Evolutionary conservation across 2,113 vertebrate genomes (phyloP).

Genomic region (Oplegnathus fasciatus): DNA sequence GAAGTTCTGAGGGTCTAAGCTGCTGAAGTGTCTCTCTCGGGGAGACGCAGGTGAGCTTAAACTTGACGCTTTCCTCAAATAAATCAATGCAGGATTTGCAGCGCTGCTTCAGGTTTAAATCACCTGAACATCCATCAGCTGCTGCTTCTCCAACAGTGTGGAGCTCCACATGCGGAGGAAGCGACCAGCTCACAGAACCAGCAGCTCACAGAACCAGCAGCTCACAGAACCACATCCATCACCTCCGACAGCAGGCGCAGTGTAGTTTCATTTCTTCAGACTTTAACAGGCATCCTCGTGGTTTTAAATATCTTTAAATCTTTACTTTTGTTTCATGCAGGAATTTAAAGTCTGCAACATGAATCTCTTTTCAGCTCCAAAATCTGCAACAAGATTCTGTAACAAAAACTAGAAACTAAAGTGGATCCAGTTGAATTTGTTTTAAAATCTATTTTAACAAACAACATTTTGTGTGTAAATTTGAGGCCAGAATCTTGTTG

Average conservation of each 20-base stretch:
- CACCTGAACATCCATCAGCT: slow-evolving; percentile 6
- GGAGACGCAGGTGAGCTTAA: slow-evolving; percentile 9
- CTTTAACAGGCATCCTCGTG: not conserved
- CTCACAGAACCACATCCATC: too few species aligned
- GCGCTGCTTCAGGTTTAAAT: slow-evolving; percentile 16
- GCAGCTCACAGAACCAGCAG: too few species aligned
- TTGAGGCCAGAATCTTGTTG: too few species aligned
- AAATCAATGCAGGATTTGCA: slow-evolving; percentile 12
- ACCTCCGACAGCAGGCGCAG: too few species aligned
- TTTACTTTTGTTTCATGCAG: too few species aligned
- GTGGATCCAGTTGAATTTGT: not conserved
- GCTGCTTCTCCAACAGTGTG: too few species aligned
- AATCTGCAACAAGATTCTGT: not conserved
- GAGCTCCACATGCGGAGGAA: too few species aligned
- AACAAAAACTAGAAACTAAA: not conserved
- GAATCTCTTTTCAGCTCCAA: not conserved
- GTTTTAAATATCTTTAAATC: too few species aligned
- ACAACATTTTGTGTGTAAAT: not conserved
- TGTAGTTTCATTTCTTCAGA: too few species aligned
- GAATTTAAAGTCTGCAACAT: too few species aligned
- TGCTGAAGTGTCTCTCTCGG: not conserved
- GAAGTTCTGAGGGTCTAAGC: not conserved
- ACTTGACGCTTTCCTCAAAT: not conserved
- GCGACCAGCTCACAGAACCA: too few species aligned
- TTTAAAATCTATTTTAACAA: not conserved